phyloP scores from a whole-genome alignment of 1,140 invertebrate genomes.

The Chironomus striatipennis region DNA sequence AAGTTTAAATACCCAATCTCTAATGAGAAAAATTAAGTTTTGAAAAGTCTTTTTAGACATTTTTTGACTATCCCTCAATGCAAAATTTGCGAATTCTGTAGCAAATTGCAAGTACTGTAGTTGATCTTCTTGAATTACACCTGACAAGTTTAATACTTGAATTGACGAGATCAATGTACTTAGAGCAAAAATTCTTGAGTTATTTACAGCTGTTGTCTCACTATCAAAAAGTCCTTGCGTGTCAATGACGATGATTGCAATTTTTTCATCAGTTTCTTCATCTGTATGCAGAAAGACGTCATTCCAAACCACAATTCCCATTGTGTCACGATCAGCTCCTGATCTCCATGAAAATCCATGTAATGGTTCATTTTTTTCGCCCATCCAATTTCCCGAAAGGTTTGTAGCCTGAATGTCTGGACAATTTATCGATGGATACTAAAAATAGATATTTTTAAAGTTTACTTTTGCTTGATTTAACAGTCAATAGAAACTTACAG shows the following conservation, averaged over 20 bases:
- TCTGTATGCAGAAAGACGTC: constrained; percentile 47
- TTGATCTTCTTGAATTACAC: constrained; percentile 61
- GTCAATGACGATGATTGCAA: constrained; percentile 56
- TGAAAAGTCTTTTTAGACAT: background rate
- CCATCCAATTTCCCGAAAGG: constrained; percentile 33
- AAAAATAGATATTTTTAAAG: background rate
- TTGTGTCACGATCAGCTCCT: constrained; percentile 56
- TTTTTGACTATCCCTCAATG: constrained; percentile 47
- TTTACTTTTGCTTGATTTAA: background rate
- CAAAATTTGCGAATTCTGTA: constrained; percentile 64
- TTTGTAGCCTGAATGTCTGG: background rate
- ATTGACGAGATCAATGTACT: constrained; percentile 57
- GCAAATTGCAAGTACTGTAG: constrained; percentile 59
- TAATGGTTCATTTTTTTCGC: constrained; percentile 34
- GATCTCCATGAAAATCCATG: constrained; percentile 53
- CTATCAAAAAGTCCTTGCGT: constrained; percentile 68
- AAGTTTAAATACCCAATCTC: background rate
- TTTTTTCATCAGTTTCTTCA: constrained; percentile 39
- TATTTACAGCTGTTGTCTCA: constrained; percentile 58
- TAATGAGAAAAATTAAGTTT: background rate
- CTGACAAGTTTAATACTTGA: constrained; percentile 54
- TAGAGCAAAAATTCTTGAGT: constrained; percentile 60
- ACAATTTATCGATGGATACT: background rate
- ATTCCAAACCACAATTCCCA: constrained; percentile 59
- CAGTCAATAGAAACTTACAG: background rate